Evolutionary conservation across 1,140 invertebrate species (phyloP), one percentile per base, ranked within the genome.

Genomic region (Neodiprion pinetum): DNA sequence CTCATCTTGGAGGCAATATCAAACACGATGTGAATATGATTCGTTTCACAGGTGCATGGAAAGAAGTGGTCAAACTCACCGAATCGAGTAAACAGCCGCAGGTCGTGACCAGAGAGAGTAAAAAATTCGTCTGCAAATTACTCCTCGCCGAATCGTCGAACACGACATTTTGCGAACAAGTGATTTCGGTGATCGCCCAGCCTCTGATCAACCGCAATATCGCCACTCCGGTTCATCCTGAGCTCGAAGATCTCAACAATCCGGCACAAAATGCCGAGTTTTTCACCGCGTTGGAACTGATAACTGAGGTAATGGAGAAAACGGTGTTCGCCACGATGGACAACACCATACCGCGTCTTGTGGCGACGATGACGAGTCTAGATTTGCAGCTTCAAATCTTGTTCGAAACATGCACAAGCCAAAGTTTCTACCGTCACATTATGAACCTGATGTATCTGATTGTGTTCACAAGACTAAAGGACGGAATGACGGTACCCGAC

Each of bases 41-140:
- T 11, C 5, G 48, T 40, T 48, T 40, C n/a, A 14, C 48, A 88
- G 88, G 80, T 70, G 68, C 81, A 7, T 93, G 92, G 92, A 83
- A 80, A 40, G 80, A 90, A 70, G 84, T 92, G 7, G 82, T 93
- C 2, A 87, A 89, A 67, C 90, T 89, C 72, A 90, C 88, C 71
- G 89, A 92, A 72, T 82, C 86, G 69, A 90, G 91, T 85, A 40
- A 40, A 40, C 90, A 92, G 49, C 93, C 92, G 9, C 80, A 93
- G 76, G 93, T 92, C 75, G 89, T 93, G n/a, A 90, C 90, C 0
- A 86, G 89, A 21, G 90, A 91, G 75, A 90, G 90, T 9, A 88
- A 90, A 49, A 86, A 88, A 48, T 90, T 93, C 76, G 80, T 93
- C 1, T 90, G 87, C 61, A 80, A 86, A 21, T 83, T 93, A 74